Conservation (phyloP, 2,113 vertebrate species). For the Solea senegalensis region DNA sequence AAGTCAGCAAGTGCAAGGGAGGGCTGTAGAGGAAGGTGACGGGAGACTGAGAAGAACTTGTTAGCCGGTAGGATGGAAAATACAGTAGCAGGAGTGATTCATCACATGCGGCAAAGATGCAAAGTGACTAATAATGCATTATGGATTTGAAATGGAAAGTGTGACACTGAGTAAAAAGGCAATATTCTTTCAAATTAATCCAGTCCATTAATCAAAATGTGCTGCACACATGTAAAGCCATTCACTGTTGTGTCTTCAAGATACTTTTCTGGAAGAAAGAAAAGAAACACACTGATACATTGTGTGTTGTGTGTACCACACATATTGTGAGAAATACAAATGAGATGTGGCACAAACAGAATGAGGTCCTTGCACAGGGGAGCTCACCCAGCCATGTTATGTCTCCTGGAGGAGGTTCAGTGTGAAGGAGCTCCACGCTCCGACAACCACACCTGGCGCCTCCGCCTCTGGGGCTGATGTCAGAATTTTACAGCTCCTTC, state of each 20-base stretch:
- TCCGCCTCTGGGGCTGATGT: conserved; percentile 29
- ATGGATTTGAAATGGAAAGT: conserved; percentile 50
- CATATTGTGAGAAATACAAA: conserved; percentile 41
- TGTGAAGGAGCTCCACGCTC: conserved; percentile 48
- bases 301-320: conserved; percentile 13
- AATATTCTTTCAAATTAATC: neutral
- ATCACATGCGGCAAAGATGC: conserved; percentile 16
- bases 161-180: conserved; percentile 39
- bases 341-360: conserved; percentile 55
- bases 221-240: neutral
- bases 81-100: conserved; percentile 17
- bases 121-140: conserved; percentile 49
- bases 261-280: neutral
- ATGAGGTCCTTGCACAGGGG: conserved; percentile 32
- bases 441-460: conserved; percentile 62
- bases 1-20: conserved; percentile 4
- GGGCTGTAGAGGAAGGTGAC: conserved; percentile 26
- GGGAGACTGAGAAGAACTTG: conserved; percentile 23
- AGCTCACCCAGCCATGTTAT: conserved; percentile 50
- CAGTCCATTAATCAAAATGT: conserved; percentile 14
- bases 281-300: neutral
- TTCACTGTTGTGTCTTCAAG: neutral
- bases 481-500: conserved; percentile 18
- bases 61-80: conserved; percentile 18
- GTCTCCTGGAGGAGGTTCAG: conserved; percentile 52